phyloP scores from a whole-genome alignment of 2,113 vertebrate species.

The Phylloscopus trochilus region DNA sequence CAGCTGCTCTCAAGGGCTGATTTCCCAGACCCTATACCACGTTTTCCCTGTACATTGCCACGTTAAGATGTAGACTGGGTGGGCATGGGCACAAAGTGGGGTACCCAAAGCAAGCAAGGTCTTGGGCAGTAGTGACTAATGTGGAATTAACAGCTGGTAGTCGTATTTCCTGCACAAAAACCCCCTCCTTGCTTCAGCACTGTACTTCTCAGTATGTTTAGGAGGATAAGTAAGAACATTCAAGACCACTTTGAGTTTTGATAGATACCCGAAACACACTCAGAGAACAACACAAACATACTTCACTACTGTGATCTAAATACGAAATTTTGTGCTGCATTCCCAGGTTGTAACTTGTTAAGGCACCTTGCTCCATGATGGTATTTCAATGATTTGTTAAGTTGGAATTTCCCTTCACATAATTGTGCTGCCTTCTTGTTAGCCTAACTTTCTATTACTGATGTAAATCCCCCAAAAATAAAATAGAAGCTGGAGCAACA shows the following conservation, averaged over 20 bases:
- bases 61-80: neutral
- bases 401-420: neutral
- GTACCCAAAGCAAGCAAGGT: neutral
- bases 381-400: neutral
- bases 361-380: neutral
- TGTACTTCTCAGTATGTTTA: neutral
- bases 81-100: neutral
- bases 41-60: accelerated
- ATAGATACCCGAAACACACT: neutral
- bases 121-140: neutral
- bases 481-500: neutral
- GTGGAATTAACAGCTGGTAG: neutral
- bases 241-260: neutral
- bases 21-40: neutral
- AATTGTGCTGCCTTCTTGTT: neutral
- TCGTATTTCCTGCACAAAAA: neutral
- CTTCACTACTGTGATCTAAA: neutral
- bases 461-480: neutral
- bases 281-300: neutral
- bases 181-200: accelerated
- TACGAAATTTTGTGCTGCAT: neutral
- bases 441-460: neutral
- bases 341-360: neutral
- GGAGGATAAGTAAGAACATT: neutral
- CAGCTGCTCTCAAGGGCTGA: neutral